A percentile compares a stretch with the other conserved stretches of the same genome.
Evolutionary conservation across 2,888 invertebrate species (phyloP).

Genomic region (Alloplasta piceator): DNA sequence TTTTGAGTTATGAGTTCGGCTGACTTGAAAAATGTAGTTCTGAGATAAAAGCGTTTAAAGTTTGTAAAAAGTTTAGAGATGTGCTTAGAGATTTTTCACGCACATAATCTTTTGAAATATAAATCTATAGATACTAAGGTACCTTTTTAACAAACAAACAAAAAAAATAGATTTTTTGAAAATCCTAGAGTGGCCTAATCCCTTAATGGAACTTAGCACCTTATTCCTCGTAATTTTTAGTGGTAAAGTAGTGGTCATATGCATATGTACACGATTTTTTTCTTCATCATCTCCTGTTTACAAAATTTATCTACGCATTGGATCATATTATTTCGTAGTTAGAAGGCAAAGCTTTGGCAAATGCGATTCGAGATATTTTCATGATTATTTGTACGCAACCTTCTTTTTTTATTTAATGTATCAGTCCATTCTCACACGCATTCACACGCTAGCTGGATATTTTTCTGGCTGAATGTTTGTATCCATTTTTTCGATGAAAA

Average conservation of each 20-base stretch:
- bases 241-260: conserved; percentile 38
- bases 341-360: conserved; percentile 26
- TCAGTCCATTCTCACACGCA: conserved; percentile 22
- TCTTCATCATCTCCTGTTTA: conserved; percentile 20
- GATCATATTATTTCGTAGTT: conserved; percentile 50
- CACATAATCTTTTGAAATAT: too few species aligned
- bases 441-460: conserved; percentile 52
- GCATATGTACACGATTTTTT: conserved; percentile 21
- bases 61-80: too few species aligned
- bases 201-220: conserved; percentile 38
- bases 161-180: too few species aligned
- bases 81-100: too few species aligned
- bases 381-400: background rate
- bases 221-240: conserved; percentile 41
- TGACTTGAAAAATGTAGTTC: too few species aligned
- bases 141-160: too few species aligned
- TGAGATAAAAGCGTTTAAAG: too few species aligned
- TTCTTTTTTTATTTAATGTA: conserved; percentile 9
- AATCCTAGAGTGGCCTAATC: too few species aligned
- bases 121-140: too few species aligned
- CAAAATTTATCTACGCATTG: conserved; percentile 25
- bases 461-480: conserved; percentile 50
- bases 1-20: too few species aligned
- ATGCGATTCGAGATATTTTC: background rate
- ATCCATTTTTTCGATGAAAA: too few species aligned